Percentiles rank a stretch among this genome's conserved stretches.
Conservation (phyloP, 2,113 vertebrate genomes). For the Pagrus major region DNA sequence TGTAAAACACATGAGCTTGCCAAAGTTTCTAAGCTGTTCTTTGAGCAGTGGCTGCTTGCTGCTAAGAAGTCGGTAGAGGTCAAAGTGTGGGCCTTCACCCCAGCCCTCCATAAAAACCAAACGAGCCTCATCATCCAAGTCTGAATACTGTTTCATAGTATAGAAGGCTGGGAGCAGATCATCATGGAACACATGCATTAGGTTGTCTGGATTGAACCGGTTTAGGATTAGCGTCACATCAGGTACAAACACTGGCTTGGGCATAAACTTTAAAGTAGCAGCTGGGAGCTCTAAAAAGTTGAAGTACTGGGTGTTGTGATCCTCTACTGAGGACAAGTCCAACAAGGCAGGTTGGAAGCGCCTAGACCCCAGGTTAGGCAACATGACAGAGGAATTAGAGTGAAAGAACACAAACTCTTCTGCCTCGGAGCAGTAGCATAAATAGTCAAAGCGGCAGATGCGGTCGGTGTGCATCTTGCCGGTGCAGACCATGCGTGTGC, state of each 20-base stretch:
- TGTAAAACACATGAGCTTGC: slow-evolving; percentile 96
- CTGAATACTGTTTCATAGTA: slow-evolving; percentile 94
- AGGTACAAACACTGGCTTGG: slow-evolving; percentile 95
- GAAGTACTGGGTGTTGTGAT: slow-evolving; percentile 99
- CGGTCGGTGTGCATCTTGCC: slow-evolving; percentile 98
- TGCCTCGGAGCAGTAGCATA: slow-evolving; percentile 94
- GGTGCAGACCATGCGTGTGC: slow-evolving; percentile 96
- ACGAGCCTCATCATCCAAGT: slow-evolving; percentile 90
- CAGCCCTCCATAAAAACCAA: slow-evolving; percentile 99
- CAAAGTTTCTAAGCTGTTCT: slow-evolving; percentile 92
- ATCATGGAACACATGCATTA: slow-evolving; percentile 98
- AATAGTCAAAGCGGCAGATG: slow-evolving; percentile 95
- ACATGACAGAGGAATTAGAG: slow-evolving; percentile 93
- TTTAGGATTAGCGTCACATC: slow-evolving; percentile 94
- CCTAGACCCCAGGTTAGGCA: slow-evolving; percentile 94
- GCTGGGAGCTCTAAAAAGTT: slow-evolving; percentile 97
- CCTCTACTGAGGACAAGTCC: slow-evolving; percentile 96
- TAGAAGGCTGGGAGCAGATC: slow-evolving; percentile 96
- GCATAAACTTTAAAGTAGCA: slow-evolving; percentile 92
- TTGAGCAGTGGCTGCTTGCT: slow-evolving; percentile 94
- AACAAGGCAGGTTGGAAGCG: slow-evolving; percentile 96
- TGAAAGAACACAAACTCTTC: slow-evolving; percentile 99
- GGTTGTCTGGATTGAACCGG: slow-evolving; percentile 97
- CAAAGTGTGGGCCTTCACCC: slow-evolving; percentile 93
- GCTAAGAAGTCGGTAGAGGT: slow-evolving; percentile 94